These are phyloP conservation scores for Taenaris catops DNA, from an alignment of 2,888 invertebrate species.

Conservation along the genomic window DNA sequence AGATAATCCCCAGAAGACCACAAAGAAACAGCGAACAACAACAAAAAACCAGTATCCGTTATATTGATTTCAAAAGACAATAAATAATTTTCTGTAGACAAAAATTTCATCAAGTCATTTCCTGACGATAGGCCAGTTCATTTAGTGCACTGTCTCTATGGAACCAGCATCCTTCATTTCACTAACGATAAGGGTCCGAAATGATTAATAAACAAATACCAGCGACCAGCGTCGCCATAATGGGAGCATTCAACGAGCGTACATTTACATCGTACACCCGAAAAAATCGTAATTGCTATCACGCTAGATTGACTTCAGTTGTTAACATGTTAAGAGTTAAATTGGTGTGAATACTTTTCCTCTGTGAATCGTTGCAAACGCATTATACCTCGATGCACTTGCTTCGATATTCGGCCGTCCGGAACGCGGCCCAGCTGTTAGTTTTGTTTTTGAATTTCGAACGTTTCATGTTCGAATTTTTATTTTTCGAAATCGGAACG, in stretches of 20 bases:
- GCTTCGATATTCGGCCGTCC: conserved; percentile 38
- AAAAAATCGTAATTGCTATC: neutral
- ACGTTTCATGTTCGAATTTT: conserved; percentile 27
- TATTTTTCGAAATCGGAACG: conserved; percentile 14
- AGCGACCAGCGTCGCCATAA: conserved; percentile 16
- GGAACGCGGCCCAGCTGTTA: conserved; percentile 37
- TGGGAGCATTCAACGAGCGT: conserved; percentile 17
- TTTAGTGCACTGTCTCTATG: conserved; percentile 14
- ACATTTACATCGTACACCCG: conserved; percentile 9
- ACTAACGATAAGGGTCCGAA: conserved; percentile 18
- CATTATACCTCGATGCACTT: conserved; percentile 39
- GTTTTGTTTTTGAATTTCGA: conserved; percentile 30
- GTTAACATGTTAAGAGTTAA: neutral
- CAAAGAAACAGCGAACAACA: too few species aligned
- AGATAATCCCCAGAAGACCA: too few species aligned
- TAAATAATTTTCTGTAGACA: neutral
- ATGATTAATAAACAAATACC: conserved; percentile 20
- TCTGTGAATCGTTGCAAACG: conserved; percentile 5
- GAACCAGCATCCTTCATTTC: conserved; percentile 5
- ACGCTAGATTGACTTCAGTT: conserved; percentile 1
- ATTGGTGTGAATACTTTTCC: conserved; percentile 3
- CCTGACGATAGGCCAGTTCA: conserved; percentile 15
- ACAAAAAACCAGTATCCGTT: too few species aligned
- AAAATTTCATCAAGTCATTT: conserved; percentile 1
- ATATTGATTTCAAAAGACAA: too few species aligned